Base-by-base conservation (phyloP, 2,113 vertebrate genomes). In the Engystomops pustulosus region DNA sequence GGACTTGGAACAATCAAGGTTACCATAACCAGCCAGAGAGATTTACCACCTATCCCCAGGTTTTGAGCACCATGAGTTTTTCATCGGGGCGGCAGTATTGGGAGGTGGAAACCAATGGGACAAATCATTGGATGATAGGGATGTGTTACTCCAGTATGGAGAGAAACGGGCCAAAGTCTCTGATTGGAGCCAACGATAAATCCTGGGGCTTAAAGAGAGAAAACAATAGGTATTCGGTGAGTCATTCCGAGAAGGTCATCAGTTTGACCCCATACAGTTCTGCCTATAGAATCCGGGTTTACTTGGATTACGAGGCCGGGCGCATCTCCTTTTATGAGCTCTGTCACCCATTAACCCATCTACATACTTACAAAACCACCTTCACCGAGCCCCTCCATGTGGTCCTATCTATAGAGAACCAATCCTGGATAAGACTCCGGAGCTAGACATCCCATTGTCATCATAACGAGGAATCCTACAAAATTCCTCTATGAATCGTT, bases 291-390 rank as follows among this genome's bases (percentile, higher is more conserved):
- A 18, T 79, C 38, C 25, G 77, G 18, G 6, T 79, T 17, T 79
- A 62, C 25, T 36, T 79, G 23, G 55, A 79, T 60, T 65, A 62
- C 20, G 55, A 30, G 38, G 72, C 45, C 14, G 72, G 72, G 12
- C 25, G 45, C 11, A 1, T 75, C 17, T 74, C 71, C 25, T 74
- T 79, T 62, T 79, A 79, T 79, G 51, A 79, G 55, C 76, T 79
- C 4, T 25, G 53, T 79, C 53, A 79, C 36, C 76, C 53, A 17
- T 41, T 79, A 18, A 44, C 10, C 38, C 76, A 79, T 44, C n/a
- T 79, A 44, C 36, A 79, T 55, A 79, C 76, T 9, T 79, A 62
- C 55, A 79, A n/a, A 32, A 47, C 71, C 44, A 74, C 71, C 25
- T 74, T 74, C 12, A 74, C 71, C 1, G 71, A 74, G 12, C 17